Conservation (phyloP, 1,140 invertebrate species). For the Brachionus paranguensis region DNA sequence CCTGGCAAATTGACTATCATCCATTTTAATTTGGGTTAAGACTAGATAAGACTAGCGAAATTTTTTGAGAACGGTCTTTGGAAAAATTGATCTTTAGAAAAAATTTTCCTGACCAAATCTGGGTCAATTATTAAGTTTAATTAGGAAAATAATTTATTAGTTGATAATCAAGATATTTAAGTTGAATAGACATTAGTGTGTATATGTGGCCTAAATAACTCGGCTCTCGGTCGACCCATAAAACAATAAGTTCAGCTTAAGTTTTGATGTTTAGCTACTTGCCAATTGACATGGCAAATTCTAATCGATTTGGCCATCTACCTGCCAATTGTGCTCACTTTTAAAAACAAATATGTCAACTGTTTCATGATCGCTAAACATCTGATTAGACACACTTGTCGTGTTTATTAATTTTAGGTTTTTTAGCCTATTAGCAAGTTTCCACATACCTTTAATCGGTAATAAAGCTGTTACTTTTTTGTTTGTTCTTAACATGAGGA, state of each 20-base stretch:
- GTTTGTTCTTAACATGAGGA: background rate
- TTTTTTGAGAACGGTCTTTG: background rate
- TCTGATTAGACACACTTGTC: background rate
- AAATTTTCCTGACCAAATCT: background rate
- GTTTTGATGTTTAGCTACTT: background rate
- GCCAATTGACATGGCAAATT: background rate
- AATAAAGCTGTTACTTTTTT: background rate
- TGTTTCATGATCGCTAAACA: background rate
- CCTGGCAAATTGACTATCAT: background rate
- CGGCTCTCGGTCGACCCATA: background rate
- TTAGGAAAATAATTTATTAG: background rate
- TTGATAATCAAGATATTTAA: constrained; percentile 12
- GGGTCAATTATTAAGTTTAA: constrained; percentile 29
- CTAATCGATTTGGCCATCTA: background rate
- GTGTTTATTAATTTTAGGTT: background rate
- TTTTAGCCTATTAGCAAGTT: background rate
- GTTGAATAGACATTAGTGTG: background rate
- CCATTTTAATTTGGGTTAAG: background rate
- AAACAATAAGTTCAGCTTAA: background rate
- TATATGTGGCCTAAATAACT: background rate
- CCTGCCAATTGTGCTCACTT: background rate
- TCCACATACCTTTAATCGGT: background rate
- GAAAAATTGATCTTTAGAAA: constrained; percentile 18
- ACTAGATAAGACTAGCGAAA: background rate
- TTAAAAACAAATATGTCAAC: background rate